Conservation (phyloP, 2,888 invertebrate species). For the Apodemia mormo region DNA sequence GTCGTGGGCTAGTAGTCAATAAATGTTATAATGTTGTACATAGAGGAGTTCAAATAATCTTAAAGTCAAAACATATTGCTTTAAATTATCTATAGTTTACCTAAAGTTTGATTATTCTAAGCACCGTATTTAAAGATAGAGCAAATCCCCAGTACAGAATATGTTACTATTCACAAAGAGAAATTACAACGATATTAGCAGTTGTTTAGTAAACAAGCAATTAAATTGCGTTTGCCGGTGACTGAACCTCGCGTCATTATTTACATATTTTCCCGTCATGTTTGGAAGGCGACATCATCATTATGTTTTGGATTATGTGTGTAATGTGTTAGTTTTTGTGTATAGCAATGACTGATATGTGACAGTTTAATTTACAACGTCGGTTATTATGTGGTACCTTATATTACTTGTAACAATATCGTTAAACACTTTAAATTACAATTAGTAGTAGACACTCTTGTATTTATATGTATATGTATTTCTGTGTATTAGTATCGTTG, state of each 20-base stretch:
- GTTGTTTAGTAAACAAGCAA: slow-evolving; percentile 15
- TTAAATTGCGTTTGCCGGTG: neutral
- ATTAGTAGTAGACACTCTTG: too few species aligned
- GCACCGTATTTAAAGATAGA: neutral
- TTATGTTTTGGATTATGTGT: neutral
- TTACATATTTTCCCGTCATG: slow-evolving; percentile 11
- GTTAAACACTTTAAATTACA: too few species aligned
- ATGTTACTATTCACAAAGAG: neutral
- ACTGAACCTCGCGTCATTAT: slow-evolving; percentile 14
- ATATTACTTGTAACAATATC: too few species aligned
- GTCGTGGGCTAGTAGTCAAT: too few species aligned
- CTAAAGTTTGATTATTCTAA: neutral
- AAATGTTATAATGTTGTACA: too few species aligned
- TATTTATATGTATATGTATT: too few species aligned
- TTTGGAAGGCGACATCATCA: neutral
- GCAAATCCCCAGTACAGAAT: neutral
- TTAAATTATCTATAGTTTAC: too few species aligned
- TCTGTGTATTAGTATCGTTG: too few species aligned
- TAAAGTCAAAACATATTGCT: too few species aligned
- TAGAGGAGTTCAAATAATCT: too few species aligned
- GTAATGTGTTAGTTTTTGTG: neutral
- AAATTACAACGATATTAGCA: neutral
- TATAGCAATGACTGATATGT: neutral
- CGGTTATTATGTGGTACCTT: too few species aligned
- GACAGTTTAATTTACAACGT: neutral